phyloP scores from a whole-genome alignment of 2,888 invertebrate species.

The Oxyteleia sp. region DNA sequence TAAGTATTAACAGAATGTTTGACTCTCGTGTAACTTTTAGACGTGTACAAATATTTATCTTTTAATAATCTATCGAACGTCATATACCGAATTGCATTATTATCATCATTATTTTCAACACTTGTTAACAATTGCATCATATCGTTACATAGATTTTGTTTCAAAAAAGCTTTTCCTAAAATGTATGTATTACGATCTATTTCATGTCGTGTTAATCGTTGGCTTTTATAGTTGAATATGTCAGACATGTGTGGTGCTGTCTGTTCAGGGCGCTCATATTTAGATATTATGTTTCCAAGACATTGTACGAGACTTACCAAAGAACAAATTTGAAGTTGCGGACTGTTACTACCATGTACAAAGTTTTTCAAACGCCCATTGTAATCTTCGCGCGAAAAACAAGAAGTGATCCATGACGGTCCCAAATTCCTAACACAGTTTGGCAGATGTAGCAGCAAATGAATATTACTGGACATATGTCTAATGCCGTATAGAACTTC shows the following conservation, averaged over 20 bases:
- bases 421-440: constrained; percentile 51
- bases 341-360: constrained; percentile 63
- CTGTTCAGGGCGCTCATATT: background rate
- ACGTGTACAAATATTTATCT: background rate
- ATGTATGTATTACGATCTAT: background rate
- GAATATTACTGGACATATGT: constrained; percentile 51
- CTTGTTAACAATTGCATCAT: background rate
- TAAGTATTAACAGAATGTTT: background rate
- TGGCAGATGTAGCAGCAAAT: constrained; percentile 47
- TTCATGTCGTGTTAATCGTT: constrained; percentile 33
- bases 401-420: too few species aligned
- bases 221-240: constrained; percentile 24
- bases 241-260: constrained; percentile 1
- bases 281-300: constrained; percentile 8
- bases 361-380: constrained; percentile 54
- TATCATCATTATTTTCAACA: constrained; percentile 1
- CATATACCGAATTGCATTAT: background rate
- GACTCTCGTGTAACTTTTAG: background rate
- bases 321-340: constrained; percentile 64
- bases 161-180: background rate
- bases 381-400: constrained; percentile 68
- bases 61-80: background rate
- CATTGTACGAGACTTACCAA: constrained; percentile 16
- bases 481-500: background rate
- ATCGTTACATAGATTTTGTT: background rate